A percentile compares a stretch with the other conserved stretches of the same genome.
Evolutionary conservation across 1,140 invertebrate genomes (phyloP).

Genomic region (Pseudomyrmex dendroicus): DNA sequence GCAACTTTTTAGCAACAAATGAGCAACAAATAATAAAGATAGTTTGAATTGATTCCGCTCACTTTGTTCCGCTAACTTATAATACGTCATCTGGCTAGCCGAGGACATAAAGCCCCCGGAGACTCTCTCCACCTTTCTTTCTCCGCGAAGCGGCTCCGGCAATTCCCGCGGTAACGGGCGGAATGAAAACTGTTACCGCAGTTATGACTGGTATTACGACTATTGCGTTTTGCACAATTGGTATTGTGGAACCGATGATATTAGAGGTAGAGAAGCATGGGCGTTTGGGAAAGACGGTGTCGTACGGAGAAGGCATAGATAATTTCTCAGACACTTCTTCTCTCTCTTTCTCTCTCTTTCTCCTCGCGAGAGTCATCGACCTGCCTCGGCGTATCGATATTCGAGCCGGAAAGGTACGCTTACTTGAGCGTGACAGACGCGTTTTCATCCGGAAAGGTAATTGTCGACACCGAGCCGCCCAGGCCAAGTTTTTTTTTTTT

Average conservation of each 20-base stretch:
- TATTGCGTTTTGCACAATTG: conserved; percentile 56
- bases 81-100: conserved; percentile 16
- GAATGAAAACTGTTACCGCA: conserved; percentile 58
- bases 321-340: conserved; percentile 32
- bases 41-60: too few species aligned
- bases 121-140: not conserved
- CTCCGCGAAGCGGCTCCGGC: not conserved
- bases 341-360: too few species aligned
- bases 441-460: conserved; percentile 55
- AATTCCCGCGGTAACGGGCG: conserved; percentile 31
- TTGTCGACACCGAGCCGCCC: conserved; percentile 25
- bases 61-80: too few species aligned
- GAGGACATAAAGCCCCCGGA: conserved; percentile 19
- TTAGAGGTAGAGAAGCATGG: not conserved
- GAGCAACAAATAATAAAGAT: too few species aligned
- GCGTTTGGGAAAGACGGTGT: not conserved
- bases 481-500: not conserved
- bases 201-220: conserved; percentile 53
- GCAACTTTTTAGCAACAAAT: too few species aligned
- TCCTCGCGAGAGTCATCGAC: conserved; percentile 35
- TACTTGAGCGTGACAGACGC: conserved; percentile 56
- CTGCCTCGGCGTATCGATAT: conserved; percentile 36
- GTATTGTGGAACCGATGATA: conserved; percentile 14
- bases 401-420: conserved; percentile 50
- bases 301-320: conserved; percentile 30